Percentiles rank a stretch among this genome's conserved stretches.
Evolutionary conservation across 2,797 vertebrate species (phyloP).

Genomic region (Bovichtus diacanthus): DNA sequence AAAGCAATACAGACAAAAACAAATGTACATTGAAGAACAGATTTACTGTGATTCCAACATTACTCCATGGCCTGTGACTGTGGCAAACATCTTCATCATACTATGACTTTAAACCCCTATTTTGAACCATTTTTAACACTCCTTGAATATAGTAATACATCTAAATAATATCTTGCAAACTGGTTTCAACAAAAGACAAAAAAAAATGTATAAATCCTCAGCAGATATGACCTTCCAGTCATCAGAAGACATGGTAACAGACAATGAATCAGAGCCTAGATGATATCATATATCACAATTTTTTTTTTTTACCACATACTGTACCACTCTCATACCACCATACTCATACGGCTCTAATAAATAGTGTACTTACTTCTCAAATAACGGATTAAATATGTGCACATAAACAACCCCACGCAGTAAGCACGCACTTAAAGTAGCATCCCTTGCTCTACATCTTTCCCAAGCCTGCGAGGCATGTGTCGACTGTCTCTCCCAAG

Average conservation of each 20-base stretch:
- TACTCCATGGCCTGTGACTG: not conserved
- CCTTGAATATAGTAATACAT: not conserved
- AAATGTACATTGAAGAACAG: not conserved
- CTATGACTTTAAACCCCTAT: not conserved
- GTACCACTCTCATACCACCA: no score
- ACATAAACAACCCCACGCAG: not conserved
- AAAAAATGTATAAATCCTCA: not conserved
- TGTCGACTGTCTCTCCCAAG: conserved; percentile 11
- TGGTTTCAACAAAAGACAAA: not conserved
- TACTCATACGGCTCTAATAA: no score
- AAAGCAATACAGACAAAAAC: not conserved
- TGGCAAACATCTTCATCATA: not conserved
- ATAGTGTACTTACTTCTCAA: not conserved
- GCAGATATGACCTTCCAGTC: not conserved
- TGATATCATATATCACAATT: no score
- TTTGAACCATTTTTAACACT: not conserved
- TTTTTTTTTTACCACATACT: no score
- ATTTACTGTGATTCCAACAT: not conserved
- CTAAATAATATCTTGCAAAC: not conserved
- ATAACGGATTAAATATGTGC: not conserved
- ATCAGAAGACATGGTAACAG: not conserved
- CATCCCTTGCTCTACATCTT: not conserved
- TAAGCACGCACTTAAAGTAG: not conserved
- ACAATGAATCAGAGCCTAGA: no score
- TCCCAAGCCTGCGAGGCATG: conserved; percentile 9